These are phyloP conservation scores for Macquaria australasica DNA, from an alignment of 2,113 vertebrate genomes.

Conservation along the genomic window DNA sequence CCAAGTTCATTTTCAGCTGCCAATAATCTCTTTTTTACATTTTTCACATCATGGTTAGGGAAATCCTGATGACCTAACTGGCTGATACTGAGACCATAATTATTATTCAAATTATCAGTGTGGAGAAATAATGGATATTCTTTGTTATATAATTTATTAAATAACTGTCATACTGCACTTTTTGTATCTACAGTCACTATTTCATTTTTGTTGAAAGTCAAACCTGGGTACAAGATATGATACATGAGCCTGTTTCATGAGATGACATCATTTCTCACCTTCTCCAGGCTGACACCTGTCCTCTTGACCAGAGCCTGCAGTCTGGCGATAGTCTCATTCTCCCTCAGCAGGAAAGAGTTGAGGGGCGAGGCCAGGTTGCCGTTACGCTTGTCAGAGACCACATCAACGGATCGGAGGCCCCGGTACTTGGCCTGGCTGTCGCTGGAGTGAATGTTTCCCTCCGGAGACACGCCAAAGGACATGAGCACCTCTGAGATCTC, in stretches of 20 bases:
- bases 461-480: conserved; percentile 93
- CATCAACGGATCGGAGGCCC: conserved; percentile 87
- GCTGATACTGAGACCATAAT: not conserved
- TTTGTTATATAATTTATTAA: not conserved
- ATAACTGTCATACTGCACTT: not conserved
- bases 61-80: not conserved
- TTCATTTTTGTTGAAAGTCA: not conserved
- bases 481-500: conserved; percentile 96
- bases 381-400: conserved; percentile 95
- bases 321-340: conserved; percentile 96
- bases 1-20: no score
- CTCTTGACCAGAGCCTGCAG: conserved; percentile 98
- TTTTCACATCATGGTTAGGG: not conserved
- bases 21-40: not conserved
- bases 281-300: conserved; percentile 96
- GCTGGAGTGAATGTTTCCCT: conserved; percentile 91
- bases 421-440: conserved; percentile 90
- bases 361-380: conserved; percentile 94
- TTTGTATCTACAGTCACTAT: not conserved
- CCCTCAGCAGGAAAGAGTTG: conserved; percentile 94
- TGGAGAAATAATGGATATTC: not conserved
- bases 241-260: not conserved
- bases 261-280: conserved; percentile 83
- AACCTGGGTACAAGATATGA: not conserved
- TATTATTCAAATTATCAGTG: not conserved